Evolutionary conservation across 2,888 invertebrate genomes (phyloP).

Genomic region (Tetanocera ferruginea): DNA sequence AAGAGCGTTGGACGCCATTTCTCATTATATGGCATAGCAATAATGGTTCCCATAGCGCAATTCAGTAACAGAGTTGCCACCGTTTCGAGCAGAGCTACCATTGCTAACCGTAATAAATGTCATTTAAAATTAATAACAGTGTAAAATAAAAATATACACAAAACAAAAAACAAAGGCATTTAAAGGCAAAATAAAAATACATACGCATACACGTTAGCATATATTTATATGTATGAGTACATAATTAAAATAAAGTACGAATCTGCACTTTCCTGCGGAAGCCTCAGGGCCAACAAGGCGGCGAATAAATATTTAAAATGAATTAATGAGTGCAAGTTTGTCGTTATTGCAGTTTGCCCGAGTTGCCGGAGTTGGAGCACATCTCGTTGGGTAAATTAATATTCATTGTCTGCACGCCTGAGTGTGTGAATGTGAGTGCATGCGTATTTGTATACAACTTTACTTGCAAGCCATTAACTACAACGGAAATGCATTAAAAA

Average conservation of each 20-base stretch:
- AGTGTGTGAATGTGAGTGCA: not conserved
- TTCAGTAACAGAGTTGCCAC: conserved; percentile 43
- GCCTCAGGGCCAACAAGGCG: not conserved
- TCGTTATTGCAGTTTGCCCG: conserved; percentile 3
- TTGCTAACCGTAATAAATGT: conserved; percentile 50
- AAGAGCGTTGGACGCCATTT: not conserved
- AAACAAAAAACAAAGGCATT: conserved; percentile 30
- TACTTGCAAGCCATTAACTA: not conserved
- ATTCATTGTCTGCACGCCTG: conserved; percentile 8
- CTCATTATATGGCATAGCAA: not conserved
- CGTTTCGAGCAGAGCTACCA: not conserved
- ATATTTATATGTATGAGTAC: not conserved
- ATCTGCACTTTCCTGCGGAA: not conserved
- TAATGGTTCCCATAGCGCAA: conserved; percentile 50
- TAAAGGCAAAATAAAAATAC: conserved; percentile 14
- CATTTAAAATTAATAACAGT: conserved; percentile 55
- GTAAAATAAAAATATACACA: conserved; percentile 23
- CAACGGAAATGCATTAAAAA: conserved; percentile 9
- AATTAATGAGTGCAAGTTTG: conserved; percentile 38
- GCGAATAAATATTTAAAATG: conserved; percentile 36
- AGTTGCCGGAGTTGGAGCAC: not conserved
- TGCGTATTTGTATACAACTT: not conserved
- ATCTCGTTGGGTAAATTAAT: conserved; percentile 2
- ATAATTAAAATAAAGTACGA: conserved; percentile 23
- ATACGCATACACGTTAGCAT: not conserved